phyloP scores from a whole-genome alignment of 1,140 invertebrate species.

The Orius insidiosus region DNA sequence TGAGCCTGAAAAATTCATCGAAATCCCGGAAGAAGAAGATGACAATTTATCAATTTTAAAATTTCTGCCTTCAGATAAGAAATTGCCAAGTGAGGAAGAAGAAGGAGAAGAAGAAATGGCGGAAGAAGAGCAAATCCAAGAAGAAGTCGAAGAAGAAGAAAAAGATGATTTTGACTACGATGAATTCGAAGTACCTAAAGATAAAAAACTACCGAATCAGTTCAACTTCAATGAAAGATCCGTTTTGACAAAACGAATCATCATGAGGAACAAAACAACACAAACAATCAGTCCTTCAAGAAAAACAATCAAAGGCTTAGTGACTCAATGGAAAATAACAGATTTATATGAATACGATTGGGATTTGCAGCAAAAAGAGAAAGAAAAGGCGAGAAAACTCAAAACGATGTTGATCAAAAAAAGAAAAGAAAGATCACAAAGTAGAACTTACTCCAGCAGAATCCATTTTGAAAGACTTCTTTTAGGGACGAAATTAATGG shows the following conservation, averaged over 20 bases:
- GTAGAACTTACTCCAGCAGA: conserved; percentile 26
- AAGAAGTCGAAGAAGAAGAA: conserved; percentile 16
- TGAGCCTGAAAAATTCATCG: too few species aligned
- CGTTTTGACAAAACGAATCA: conserved; percentile 63
- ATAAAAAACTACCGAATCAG: conserved; percentile 51
- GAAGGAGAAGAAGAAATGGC: conserved; percentile 14
- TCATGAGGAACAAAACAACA: conserved; percentile 37
- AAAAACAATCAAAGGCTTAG: conserved; percentile 51
- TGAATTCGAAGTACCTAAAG: conserved; percentile 23
- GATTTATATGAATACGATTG: conserved; percentile 70
- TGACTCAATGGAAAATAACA: conserved; percentile 77
- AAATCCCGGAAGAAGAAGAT: background rate
- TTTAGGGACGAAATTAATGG: conserved; percentile 63
- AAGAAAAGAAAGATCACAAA: conserved; percentile 22
- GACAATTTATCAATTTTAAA: background rate
- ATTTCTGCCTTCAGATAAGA: too few species aligned
- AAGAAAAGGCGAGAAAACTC: conserved; percentile 43
- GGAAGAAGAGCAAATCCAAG: conserved; percentile 15
- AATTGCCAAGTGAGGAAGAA: background rate
- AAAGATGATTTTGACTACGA: conserved; percentile 17
- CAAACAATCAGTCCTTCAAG: conserved; percentile 76
- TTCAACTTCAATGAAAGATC: conserved; percentile 88
- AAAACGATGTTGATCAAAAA: conserved; percentile 20
- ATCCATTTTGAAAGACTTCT: conserved; percentile 17
- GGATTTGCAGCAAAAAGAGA: conserved; percentile 51